A percentile compares a stretch with the other conserved stretches of the same genome.
These are phyloP conservation scores for Hirtodrosophila cameraria DNA, from an alignment of 2,888 invertebrate genomes.

Conservation along the genomic window DNA sequence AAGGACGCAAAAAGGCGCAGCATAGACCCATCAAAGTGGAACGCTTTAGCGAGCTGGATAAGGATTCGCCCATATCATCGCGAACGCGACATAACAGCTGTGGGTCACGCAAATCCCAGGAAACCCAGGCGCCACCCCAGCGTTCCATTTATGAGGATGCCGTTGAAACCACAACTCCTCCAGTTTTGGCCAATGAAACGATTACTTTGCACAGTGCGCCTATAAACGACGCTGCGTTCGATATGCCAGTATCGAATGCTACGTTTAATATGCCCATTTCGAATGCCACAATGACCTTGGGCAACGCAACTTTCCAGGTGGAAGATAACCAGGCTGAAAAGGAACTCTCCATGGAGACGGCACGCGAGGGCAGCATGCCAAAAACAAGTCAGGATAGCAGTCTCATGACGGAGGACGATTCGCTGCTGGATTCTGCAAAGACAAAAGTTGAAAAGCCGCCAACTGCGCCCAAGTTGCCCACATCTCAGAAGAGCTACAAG, in stretches of 20 bases:
- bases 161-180: slow-evolving; percentile 53
- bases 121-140: slow-evolving; percentile 27
- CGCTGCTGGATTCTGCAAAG: slow-evolving; percentile 53
- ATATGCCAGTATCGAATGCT: too few relatives aligned
- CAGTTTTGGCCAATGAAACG: slow-evolving; percentile 44
- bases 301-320: slow-evolving; percentile 62
- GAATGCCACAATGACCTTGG: slow-evolving; percentile 30
- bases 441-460: slow-evolving; percentile 15
- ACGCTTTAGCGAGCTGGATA: slow-evolving; percentile 76
- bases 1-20: slow-evolving; percentile 74
- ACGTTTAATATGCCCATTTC: slow-evolving; percentile 26
- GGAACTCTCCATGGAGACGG: slow-evolving; percentile 70
- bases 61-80: slow-evolving; percentile 61
- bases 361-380: slow-evolving; percentile 59
- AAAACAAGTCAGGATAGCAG: slow-evolving; percentile 61
- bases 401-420: slow-evolving; percentile 83
- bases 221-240: slow-evolving; percentile 22
- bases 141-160: slow-evolving; percentile 85
- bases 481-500: slow-evolving; percentile 67
- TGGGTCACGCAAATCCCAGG: slow-evolving; percentile 24
- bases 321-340: slow-evolving; percentile 17
- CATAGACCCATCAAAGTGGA: slow-evolving; percentile 81
- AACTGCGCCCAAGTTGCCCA: slow-evolving; percentile 10
- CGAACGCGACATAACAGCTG: slow-evolving; percentile 74
- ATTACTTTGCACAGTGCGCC: slow-evolving; percentile 21